Percentiles rank a stretch among this genome's conserved stretches.
Evolutionary conservation across 2,113 vertebrate genomes (phyloP).

Genomic region (Saguinus midas): DNA sequence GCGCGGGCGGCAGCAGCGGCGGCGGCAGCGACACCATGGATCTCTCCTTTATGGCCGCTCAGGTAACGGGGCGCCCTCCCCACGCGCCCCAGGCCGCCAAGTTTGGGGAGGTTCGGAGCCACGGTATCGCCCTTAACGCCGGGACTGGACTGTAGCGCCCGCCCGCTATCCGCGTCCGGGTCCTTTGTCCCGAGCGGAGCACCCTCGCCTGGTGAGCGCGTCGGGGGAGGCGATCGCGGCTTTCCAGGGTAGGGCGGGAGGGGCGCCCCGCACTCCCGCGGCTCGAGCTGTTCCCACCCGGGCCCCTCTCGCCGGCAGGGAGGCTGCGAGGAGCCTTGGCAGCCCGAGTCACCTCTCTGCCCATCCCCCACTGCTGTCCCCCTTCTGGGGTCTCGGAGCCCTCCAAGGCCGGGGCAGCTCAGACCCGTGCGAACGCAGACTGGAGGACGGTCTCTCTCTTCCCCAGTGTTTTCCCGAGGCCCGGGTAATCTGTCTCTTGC

Average conservation of each 20-base stretch:
- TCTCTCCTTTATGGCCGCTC: slow-evolving; percentile 96
- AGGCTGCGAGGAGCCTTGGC: neutral
- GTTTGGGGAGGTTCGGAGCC: slow-evolving; percentile 10
- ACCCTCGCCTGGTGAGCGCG: slow-evolving; percentile 30
- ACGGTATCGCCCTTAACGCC: neutral
- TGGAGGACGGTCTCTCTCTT: neutral
- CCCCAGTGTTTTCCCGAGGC: neutral
- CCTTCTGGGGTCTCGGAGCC: neutral
- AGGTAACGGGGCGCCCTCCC: slow-evolving; percentile 84
- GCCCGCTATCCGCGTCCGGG: rapidly evolving
- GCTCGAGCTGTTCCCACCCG: neutral
- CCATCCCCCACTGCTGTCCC: neutral
- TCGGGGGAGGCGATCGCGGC: neutral
- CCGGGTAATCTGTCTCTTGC: neutral
- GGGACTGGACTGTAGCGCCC: neutral
- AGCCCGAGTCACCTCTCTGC: neutral
- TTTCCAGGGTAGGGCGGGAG: neutral
- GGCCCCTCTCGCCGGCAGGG: neutral
- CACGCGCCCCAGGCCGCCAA: neutral
- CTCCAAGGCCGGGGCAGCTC: neutral
- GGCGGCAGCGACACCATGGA: slow-evolving; percentile 87
- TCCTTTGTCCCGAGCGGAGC: slow-evolving; percentile 57
- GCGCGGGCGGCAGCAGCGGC: slow-evolving; percentile 12
- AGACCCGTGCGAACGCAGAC: neutral
- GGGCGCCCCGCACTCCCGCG: neutral